Conservation (phyloP, 2,797 vertebrate genomes). For the Liasis olivaceus region DNA sequence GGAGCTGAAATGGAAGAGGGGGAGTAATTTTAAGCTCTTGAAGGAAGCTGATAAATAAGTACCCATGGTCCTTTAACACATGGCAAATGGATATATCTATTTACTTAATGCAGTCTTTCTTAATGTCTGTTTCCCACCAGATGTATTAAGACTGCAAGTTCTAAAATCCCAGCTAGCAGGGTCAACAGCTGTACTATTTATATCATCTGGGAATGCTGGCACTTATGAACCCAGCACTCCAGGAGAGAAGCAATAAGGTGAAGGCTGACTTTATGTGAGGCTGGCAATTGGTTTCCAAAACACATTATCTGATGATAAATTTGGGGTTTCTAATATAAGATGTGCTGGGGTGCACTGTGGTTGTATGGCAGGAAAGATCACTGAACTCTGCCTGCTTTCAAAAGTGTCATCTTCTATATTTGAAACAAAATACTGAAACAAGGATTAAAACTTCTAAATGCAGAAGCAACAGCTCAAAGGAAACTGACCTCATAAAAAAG, state of each 20-base stretch:
- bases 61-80: not conserved
- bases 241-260: not conserved
- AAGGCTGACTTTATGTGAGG: not conserved
- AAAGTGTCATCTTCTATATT: not conserved
- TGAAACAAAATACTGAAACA: not conserved
- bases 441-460: not conserved
- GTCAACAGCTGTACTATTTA: not conserved
- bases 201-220: not conserved
- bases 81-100: not conserved
- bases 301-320: not conserved
- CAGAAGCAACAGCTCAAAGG: not conserved
- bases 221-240: not conserved
- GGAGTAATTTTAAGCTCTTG: not conserved
- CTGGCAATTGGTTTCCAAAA: not conserved
- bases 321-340: not conserved
- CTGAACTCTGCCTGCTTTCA: not conserved
- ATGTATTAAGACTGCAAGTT: not conserved
- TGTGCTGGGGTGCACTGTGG: not conserved
- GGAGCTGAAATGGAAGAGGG: not conserved
- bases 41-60: not conserved
- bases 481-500: conserved; percentile 94
- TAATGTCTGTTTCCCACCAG: not conserved
- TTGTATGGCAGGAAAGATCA: not conserved
- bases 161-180: not conserved
- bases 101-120: not conserved